Conservation (phyloP, 2,888 invertebrate genomes). For the Tenthredo mesomela region DNA sequence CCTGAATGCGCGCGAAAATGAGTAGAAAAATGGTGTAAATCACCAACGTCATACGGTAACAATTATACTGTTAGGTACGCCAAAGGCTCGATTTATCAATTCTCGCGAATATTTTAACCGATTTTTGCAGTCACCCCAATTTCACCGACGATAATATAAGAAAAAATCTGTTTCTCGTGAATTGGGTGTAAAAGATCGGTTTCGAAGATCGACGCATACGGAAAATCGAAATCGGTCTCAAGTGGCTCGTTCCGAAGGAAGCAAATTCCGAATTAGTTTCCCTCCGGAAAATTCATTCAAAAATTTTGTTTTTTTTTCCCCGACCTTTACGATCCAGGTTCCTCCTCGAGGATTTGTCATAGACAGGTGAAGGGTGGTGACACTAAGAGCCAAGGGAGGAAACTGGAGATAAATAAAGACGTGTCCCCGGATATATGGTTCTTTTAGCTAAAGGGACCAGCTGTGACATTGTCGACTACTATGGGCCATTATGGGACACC, state of each 20-base stretch:
- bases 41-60: slow-evolving; percentile 62
- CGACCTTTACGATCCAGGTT: background rate
- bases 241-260: slow-evolving; percentile 52
- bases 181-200: background rate
- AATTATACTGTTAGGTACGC: slow-evolving; percentile 66
- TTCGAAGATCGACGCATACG: background rate
- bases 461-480: slow-evolving; percentile 49
- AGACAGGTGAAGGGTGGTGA: slow-evolving; percentile 67
- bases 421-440: slow-evolving; percentile 70
- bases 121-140: slow-evolving; percentile 19
- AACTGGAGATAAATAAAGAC: slow-evolving; percentile 52
- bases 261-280: slow-evolving; percentile 46
- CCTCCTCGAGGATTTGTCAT: slow-evolving; percentile 69
- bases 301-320: background rate
- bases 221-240: slow-evolving; percentile 42
- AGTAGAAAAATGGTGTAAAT: slow-evolving; percentile 60
- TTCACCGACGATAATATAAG: background rate
- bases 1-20: slow-evolving; percentile 19
- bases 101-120: slow-evolving; percentile 20
- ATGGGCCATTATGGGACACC: slow-evolving; percentile 53
- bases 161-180: background rate
- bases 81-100: slow-evolving; percentile 60
- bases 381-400: slow-evolving; percentile 49
- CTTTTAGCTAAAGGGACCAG: slow-evolving; percentile 58
- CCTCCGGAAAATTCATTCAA: background rate